Evolutionary conservation across 2,888 invertebrate species (phyloP).

Genomic region (Cataglyphis cursor): DNA sequence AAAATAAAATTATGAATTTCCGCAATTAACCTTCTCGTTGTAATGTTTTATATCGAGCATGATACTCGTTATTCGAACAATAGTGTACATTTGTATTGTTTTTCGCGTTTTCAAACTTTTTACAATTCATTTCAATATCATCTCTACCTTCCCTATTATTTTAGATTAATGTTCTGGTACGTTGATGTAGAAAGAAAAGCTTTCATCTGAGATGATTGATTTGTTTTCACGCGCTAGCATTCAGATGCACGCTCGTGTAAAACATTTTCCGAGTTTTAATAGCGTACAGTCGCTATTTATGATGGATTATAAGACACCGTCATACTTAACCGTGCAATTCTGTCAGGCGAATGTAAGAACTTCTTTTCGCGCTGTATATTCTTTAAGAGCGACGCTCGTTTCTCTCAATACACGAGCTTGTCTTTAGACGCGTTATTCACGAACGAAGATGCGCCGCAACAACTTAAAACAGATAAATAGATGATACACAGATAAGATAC

Average conservation of each 20-base stretch:
- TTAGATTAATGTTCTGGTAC: constrained; percentile 14
- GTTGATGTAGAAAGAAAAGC: background rate
- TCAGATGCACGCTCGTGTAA: constrained; percentile 29
- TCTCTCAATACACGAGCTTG: constrained; percentile 3
- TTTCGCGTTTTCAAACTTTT: background rate
- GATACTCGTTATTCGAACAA: background rate
- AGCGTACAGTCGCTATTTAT: constrained; percentile 22
- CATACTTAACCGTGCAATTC: constrained; percentile 35
- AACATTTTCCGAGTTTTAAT: constrained; percentile 35
- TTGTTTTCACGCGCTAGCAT: constrained; percentile 30
- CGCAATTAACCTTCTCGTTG: background rate
- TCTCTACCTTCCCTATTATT: background rate
- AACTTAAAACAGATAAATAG: constrained; percentile 75
- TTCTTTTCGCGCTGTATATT: constrained; percentile 19
- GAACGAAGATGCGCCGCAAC: constrained; percentile 42
- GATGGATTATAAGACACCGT: constrained; percentile 38
- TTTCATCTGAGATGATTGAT: constrained; percentile 30
- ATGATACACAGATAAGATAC: constrained; percentile 59
- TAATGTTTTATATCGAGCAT: background rate
- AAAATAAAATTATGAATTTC: background rate
- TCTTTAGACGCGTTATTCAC: constrained; percentile 51
- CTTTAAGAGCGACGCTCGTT: constrained; percentile 61
- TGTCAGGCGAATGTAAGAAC: background rate
- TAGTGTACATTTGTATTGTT: background rate
- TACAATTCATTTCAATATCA: background rate